A percentile compares a stretch with the other conserved stretches of the same genome.
These are phyloP conservation scores for Laticauda colubrina DNA, from an alignment of 2,113 vertebrate species.

Conservation along the genomic window DNA sequence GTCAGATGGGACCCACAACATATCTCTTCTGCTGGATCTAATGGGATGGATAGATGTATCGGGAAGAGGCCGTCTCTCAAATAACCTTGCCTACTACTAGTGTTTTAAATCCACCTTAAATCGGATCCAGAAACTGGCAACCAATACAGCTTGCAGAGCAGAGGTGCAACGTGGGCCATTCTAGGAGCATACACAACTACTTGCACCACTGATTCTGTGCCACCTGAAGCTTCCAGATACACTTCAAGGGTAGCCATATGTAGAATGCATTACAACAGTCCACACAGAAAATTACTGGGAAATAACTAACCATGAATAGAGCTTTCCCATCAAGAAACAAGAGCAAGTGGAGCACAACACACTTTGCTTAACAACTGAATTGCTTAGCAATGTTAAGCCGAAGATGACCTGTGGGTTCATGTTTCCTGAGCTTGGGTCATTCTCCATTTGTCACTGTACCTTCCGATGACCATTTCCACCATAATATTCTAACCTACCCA, in stretches of 20 bases:
- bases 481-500: neutral
- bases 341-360: neutral
- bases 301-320: neutral
- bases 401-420: neutral
- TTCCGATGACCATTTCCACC: neutral
- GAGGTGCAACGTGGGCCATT: neutral
- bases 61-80: neutral
- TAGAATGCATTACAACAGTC: neutral
- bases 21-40: neutral
- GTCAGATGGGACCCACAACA: neutral
- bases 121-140: neutral
- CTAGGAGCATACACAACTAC: neutral
- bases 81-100: neutral
- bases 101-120: neutral
- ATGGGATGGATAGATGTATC: neutral
- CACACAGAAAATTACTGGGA: neutral
- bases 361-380: neutral
- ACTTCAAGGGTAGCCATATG: neutral
- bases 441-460: neutral
- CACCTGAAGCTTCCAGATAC: neutral
- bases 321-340: neutral
- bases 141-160: neutral
- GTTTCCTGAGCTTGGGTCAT: neutral
- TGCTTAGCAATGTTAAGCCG: neutral
- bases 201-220: neutral